phyloP scores from a whole-genome alignment of 2,888 invertebrate genomes.

The Prostheceraeus crozeri region DNA sequence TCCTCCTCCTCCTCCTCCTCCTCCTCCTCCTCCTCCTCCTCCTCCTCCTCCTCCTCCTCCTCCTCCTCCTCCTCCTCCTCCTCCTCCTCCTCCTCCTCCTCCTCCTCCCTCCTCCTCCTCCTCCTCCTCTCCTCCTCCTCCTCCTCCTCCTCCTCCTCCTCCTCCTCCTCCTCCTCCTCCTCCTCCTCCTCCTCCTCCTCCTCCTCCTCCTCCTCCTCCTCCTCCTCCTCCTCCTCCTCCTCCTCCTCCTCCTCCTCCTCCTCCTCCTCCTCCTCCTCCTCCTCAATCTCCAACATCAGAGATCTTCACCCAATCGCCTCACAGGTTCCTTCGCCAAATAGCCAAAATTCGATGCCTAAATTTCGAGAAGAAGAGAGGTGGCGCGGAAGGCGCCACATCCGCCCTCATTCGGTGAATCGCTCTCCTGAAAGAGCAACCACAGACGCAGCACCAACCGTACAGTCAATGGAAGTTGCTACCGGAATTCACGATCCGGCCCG shows the following conservation, averaged over 20 bases:
- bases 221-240: conserved; percentile 11
- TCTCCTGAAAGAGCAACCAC: too few species aligned
- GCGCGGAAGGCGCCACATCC: too few species aligned
- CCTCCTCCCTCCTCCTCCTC: not conserved
- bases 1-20: conserved; percentile 4
- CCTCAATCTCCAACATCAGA: conserved; percentile 23
- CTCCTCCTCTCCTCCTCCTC: not conserved
- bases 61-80: not conserved
- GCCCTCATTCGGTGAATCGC: too few species aligned
- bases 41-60: conserved; percentile 7
- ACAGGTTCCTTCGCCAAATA: too few species aligned
- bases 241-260: conserved; percentile 11
- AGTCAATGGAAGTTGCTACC: too few species aligned
- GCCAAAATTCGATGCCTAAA: too few species aligned
- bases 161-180: not conserved
- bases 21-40: not conserved
- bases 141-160: not conserved
- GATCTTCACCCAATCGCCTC: too few species aligned
- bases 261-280: not conserved
- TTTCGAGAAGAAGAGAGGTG: too few species aligned
- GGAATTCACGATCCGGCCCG: too few species aligned
- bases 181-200: not conserved
- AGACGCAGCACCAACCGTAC: too few species aligned
- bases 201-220: not conserved
- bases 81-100: not conserved